A percentile compares a stretch with the other conserved stretches of the same genome.
phyloP scores from a whole-genome alignment of 2,113 vertebrate species.

The Albula glossodonta region DNA sequence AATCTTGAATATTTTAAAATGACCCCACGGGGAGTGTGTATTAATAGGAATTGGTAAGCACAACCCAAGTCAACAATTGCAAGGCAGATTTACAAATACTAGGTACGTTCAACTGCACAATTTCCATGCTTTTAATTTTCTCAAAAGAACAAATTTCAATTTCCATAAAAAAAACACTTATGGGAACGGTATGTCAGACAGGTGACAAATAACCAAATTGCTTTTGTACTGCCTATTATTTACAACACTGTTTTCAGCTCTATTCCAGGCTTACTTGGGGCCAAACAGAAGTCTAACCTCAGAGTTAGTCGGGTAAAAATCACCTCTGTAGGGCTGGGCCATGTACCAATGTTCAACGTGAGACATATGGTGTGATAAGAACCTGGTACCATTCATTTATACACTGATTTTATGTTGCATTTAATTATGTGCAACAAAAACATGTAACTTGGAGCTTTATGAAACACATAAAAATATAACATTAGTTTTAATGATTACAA shows the following conservation, averaged over 20 bases:
- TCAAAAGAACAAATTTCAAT: neutral
- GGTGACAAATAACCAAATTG: too few relatives aligned
- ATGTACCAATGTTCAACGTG: too few relatives aligned
- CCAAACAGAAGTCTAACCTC: too few relatives aligned
- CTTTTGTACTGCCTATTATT: too few relatives aligned
- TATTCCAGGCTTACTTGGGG: too few relatives aligned
- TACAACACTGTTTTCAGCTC: too few relatives aligned
- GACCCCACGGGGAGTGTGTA: neutral
- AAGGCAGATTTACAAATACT: neutral
- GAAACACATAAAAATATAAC: too few relatives aligned
- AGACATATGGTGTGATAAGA: neutral
- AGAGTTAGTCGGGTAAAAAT: too few relatives aligned
- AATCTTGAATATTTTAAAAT: neutral
- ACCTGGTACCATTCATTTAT: neutral
- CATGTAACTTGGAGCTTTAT: neutral
- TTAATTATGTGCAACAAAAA: neutral
- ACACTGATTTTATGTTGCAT: neutral
- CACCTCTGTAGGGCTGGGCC: neutral
- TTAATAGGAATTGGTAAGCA: too few relatives aligned
- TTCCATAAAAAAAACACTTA: too few relatives aligned
- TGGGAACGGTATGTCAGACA: too few relatives aligned
- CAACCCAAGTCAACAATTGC: neutral
- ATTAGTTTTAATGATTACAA: neutral
- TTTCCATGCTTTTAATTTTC: neutral
- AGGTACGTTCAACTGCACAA: neutral